phyloP scores from a whole-genome alignment of 64 coral and sea anemone species.

The Dendrophyllia cribrosa region DNA sequence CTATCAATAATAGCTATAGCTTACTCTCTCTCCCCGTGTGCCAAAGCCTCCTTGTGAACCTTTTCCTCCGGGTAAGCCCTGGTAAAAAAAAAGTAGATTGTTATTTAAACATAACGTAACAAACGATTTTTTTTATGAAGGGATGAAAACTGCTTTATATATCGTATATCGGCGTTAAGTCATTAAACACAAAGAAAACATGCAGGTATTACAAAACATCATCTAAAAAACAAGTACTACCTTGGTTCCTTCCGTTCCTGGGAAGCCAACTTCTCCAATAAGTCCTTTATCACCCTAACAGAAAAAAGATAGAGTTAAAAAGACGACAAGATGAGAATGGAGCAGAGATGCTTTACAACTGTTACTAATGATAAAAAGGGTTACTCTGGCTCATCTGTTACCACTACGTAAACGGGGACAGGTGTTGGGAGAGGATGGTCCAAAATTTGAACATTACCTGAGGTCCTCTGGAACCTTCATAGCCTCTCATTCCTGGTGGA shows the following conservation, averaged over 20 bases:
- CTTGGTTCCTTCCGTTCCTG: conserved; percentile 27
- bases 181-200: not conserved
- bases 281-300: conserved; percentile 37
- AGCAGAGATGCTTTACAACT: not conserved
- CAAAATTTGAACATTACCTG: conserved; percentile 13
- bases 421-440: no score
- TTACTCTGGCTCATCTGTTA: no score
- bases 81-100: not conserved
- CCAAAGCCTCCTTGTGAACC: conserved; percentile 9
- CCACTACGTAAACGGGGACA: no score
- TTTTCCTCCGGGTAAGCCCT: conserved; percentile 31
- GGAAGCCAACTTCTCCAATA: conserved; percentile 19
- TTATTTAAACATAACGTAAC: not conserved
- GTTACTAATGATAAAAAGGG: not conserved
- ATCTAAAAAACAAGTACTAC: not conserved
- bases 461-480: conserved; percentile 10
- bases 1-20: not conserved
- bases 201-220: not conserved
- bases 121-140: not conserved
- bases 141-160: not conserved
- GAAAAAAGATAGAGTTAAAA: conserved; percentile 1
- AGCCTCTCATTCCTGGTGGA: conserved; percentile 6
- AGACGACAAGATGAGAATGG: not conserved
- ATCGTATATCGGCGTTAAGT: not conserved
- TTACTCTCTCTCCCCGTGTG: conserved; percentile 25